phyloP scores from a whole-genome alignment of 2,888 invertebrate genomes.

The Melipona beecheii region DNA sequence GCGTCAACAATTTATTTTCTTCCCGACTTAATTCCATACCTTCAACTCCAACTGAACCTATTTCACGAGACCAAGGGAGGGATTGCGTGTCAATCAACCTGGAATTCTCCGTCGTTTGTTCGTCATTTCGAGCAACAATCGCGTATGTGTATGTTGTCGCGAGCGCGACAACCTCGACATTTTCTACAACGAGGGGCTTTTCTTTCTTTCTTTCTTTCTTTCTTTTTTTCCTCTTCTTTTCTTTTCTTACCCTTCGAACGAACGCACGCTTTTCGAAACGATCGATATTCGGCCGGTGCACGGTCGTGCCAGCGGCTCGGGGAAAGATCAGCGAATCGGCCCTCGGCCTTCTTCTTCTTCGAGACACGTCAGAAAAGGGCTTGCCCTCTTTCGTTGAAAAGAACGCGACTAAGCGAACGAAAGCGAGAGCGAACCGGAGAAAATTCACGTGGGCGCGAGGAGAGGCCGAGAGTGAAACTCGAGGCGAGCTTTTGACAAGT shows the following conservation, averaged over 20 bases:
- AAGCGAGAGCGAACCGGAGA: slow-evolving; percentile 20
- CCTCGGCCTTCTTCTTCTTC: slow-evolving; percentile 51
- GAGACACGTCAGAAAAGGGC: slow-evolving; percentile 1
- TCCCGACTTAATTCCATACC: background rate
- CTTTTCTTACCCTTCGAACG: slow-evolving; percentile 44
- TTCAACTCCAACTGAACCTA: background rate
- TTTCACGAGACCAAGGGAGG: background rate
- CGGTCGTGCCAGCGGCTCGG: slow-evolving; percentile 50
- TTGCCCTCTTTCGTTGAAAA: slow-evolving; percentile 4
- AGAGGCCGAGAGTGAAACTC: background rate
- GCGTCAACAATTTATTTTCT: background rate
- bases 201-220: slow-evolving; percentile 4
- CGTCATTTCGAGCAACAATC: background rate
- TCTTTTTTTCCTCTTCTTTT: background rate
- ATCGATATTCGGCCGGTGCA: slow-evolving; percentile 64
- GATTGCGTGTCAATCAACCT: background rate
- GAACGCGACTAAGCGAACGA: background rate
- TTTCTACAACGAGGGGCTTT: slow-evolving; percentile 47
- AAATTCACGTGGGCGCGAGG: slow-evolving; percentile 14
- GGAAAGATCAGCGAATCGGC: slow-evolving; percentile 59
- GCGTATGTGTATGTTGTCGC: background rate
- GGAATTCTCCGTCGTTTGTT: background rate
- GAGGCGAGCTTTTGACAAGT: background rate
- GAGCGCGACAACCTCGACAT: slow-evolving; percentile 51
- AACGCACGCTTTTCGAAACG: slow-evolving; percentile 47